Conservation (phyloP, 2,113 vertebrate genomes). For the Poeciliopsis occidentalis region DNA sequence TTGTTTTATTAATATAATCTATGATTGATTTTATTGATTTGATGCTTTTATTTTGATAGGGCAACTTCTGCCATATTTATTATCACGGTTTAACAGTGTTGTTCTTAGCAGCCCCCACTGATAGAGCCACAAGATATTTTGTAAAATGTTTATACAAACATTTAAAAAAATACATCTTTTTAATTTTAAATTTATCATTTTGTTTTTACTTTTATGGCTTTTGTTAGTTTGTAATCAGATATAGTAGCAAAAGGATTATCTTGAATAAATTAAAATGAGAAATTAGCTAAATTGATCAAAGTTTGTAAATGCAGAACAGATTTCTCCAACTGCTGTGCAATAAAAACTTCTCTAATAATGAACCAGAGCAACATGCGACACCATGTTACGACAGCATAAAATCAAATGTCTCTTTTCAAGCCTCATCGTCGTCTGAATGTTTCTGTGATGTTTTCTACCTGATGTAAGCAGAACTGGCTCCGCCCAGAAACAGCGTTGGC, state of each 20-base stretch:
- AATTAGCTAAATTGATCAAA: neutral
- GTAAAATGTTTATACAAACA: too few relatives aligned
- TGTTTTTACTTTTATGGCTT: too few relatives aligned
- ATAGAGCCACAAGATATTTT: too few relatives aligned
- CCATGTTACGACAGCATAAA: neutral
- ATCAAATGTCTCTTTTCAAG: too few relatives aligned
- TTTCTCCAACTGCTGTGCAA: neutral
- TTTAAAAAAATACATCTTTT: too few relatives aligned
- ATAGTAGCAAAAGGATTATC: neutral
- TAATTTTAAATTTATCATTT: too few relatives aligned
- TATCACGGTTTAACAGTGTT: too few relatives aligned
- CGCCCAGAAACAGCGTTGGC: slow-evolving; percentile 90
- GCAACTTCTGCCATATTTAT: too few relatives aligned
- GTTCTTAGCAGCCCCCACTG: too few relatives aligned
- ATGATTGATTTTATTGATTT: too few relatives aligned
- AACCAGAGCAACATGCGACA: neutral
- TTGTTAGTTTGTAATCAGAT: neutral
- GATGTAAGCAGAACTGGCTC: slow-evolving; percentile 88
- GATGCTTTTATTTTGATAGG: too few relatives aligned
- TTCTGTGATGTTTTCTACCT: slow-evolving; percentile 76
- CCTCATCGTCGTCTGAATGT: neutral
- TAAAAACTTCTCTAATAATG: neutral
- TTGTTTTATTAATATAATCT: too few relatives aligned
- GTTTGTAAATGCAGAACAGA: neutral
- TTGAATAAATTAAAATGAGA: neutral